A percentile compares a stretch with the other conserved stretches of the same genome.
These are phyloP conservation scores for Acanthochromis polyacanthus DNA, from an alignment of 2,113 vertebrate genomes.

Conservation along the genomic window DNA sequence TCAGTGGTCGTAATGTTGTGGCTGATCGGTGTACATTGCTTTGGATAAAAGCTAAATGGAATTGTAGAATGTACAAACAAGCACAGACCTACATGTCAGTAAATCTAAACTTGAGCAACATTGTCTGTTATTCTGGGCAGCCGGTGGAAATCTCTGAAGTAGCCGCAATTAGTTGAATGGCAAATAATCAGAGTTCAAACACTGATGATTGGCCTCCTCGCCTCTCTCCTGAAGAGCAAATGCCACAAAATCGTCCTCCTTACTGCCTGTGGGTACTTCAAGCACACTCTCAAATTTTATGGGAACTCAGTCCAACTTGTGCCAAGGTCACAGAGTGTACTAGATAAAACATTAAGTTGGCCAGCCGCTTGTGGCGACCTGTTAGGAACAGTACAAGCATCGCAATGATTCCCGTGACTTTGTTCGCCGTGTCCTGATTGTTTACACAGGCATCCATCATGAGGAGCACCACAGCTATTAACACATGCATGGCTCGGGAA, in stretches of 20 bases:
- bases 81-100: background rate
- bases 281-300: constrained; percentile 23
- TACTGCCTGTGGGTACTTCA: constrained; percentile 31
- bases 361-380: constrained; percentile 17
- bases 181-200: constrained; percentile 63
- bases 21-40: no score
- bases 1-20: no score
- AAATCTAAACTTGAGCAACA: background rate
- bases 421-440: constrained; percentile 42
- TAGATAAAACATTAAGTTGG: constrained; percentile 37
- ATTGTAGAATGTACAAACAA: background rate
- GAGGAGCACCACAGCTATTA: constrained; percentile 24
- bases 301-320: constrained; percentile 14
- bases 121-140: constrained; percentile 14
- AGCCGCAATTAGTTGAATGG: constrained; percentile 52
- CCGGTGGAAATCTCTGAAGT: constrained; percentile 24
- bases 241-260: constrained; percentile 26
- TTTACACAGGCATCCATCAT: constrained; percentile 45
- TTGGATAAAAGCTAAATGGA: no score
- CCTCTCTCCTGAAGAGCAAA: constrained; percentile 26
- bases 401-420: constrained; percentile 56
- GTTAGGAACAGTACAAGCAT: constrained; percentile 36
- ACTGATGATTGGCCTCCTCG: constrained; percentile 49
- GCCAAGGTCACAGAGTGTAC: constrained; percentile 48
- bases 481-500: background rate